A percentile compares a stretch with the other conserved stretches of the same genome.
Conservation (phyloP, 2,113 vertebrate species). For the Nycticebus coucang region DNA sequence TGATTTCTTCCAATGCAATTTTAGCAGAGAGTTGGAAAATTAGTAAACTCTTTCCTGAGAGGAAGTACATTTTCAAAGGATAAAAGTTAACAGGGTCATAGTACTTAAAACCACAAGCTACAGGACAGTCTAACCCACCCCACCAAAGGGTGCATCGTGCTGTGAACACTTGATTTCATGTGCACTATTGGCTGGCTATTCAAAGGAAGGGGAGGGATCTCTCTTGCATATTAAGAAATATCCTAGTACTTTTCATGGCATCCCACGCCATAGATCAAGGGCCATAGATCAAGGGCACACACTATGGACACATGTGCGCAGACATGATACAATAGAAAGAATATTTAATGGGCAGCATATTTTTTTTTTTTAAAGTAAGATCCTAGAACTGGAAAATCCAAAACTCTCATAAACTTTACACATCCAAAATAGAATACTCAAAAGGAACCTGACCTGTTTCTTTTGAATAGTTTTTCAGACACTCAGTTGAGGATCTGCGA, state of each 20-base stretch:
- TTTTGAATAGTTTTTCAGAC: background rate
- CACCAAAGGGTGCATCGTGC: background rate
- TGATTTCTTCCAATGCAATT: conserved; percentile 66
- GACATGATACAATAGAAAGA: background rate
- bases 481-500: background rate
- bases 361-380: conserved; percentile 36
- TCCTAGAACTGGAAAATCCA: background rate
- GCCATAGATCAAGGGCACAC: background rate
- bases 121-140: background rate
- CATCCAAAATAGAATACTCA: background rate
- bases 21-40: conserved; percentile 63
- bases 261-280: background rate
- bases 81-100: conserved; percentile 33
- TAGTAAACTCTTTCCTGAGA: conserved; percentile 71
- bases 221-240: background rate
- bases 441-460: background rate
- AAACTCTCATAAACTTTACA: background rate
- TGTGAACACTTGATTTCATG: background rate
- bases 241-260: background rate
- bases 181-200: background rate
- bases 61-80: conserved; percentile 17
- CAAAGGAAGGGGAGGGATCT: background rate
- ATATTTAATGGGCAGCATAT: background rate
- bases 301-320: background rate
- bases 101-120: background rate